Percentiles rank a stretch among this genome's conserved stretches.
phyloP scores from a whole-genome alignment of 2,888 invertebrate species.

The Stenodema calcarata region DNA sequence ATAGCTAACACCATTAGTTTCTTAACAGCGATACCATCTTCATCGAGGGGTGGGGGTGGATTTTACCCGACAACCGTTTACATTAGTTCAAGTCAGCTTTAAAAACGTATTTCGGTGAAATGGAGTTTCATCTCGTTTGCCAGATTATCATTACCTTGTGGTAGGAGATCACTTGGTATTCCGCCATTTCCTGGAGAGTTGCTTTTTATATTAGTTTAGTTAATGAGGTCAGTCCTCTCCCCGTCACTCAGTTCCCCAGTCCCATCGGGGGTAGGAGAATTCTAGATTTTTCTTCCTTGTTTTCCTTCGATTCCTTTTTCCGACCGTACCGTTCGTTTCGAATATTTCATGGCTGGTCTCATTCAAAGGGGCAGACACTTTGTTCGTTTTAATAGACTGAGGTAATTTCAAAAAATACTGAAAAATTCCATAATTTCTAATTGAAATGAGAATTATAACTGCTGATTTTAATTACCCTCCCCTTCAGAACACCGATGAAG shows the following conservation, averaged over 20 bases:
- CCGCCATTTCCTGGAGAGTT: neutral
- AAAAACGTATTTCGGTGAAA: neutral
- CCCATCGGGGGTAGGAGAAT: neutral
- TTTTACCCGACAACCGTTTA: neutral
- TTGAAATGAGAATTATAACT: too few species aligned
- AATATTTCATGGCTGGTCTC: neutral
- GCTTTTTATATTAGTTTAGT: conserved; percentile 7
- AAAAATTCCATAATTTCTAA: too few species aligned
- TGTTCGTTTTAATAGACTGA: neutral
- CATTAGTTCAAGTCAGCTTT: neutral
- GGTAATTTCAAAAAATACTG: too few species aligned
- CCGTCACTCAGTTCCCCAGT: neutral
- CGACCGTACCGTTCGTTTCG: neutral
- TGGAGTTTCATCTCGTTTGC: neutral
- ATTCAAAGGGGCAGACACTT: neutral
- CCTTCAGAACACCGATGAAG: too few species aligned
- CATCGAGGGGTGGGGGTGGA: neutral
- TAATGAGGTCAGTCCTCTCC: neutral
- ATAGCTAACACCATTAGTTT: neutral
- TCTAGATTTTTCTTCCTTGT: neutral
- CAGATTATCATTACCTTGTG: neutral
- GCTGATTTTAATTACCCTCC: too few species aligned
- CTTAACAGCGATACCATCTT: neutral
- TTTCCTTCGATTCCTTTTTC: neutral
- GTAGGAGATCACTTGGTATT: neutral